Percentiles rank a stretch among this genome's conserved stretches.
phyloP scores from a whole-genome alignment of 92 coral and sea anemone species.

The Paramuricea clavata region DNA sequence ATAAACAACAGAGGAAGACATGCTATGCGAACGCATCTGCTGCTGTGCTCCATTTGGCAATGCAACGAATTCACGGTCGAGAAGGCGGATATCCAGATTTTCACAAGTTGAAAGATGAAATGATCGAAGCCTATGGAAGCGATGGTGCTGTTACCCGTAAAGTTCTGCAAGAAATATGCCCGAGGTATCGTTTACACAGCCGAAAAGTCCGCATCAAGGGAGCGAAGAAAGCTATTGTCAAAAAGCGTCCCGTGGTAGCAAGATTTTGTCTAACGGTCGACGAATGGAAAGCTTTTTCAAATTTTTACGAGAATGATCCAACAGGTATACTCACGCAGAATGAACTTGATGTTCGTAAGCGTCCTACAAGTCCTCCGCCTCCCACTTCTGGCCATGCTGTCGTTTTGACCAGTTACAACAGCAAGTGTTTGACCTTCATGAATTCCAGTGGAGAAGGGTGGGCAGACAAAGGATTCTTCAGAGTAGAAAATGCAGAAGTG shows the following conservation, averaged over 20 bases:
- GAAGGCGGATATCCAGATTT: constrained; percentile 75
- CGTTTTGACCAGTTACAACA: constrained; percentile 60
- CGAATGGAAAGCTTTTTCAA: constrained; percentile 54
- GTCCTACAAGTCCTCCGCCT: background rate
- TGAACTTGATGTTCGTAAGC: background rate
- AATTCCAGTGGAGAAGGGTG: constrained; percentile 78
- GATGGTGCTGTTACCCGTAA: background rate
- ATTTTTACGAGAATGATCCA: background rate
- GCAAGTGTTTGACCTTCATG: constrained; percentile 68
- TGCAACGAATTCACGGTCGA: constrained; percentile 38
- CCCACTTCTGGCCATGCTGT: constrained; percentile 25
- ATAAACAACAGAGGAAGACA: constrained; percentile 12
- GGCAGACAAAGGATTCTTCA: constrained; percentile 76
- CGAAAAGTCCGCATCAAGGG: background rate
- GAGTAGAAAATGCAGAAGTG: constrained; percentile 63
- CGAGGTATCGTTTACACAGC: background rate
- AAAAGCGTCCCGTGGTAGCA: constrained; percentile 54
- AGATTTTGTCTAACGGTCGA: background rate
- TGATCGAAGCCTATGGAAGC: constrained; percentile 42
- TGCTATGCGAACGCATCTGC: constrained; percentile 38
- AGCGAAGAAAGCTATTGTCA: constrained; percentile 18
- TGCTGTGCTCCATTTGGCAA: constrained; percentile 26
- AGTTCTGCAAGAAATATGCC: constrained; percentile 21
- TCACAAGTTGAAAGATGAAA: constrained; percentile 24
- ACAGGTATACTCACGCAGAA: constrained; percentile 8